Conservation (phyloP, 2,113 vertebrate species). For the Chlamydotis undulata region DNA sequence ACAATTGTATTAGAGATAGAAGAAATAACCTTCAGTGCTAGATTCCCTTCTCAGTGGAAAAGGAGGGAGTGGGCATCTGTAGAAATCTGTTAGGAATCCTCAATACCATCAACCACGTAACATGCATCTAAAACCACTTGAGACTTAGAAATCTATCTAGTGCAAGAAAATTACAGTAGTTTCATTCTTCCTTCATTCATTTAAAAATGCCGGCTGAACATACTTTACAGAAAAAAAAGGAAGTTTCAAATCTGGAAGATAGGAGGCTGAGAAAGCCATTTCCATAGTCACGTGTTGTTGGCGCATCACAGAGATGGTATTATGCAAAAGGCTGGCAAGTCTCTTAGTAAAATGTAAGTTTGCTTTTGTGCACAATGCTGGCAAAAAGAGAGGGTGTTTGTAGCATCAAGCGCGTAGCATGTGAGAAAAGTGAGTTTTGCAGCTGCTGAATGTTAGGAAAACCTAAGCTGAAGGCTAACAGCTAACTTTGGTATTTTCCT, state of each 20-base stretch:
- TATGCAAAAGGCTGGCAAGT: neutral
- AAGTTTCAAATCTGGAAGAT: neutral
- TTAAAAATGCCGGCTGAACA: neutral
- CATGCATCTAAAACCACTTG: neutral
- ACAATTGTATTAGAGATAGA: neutral
- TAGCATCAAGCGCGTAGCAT: neutral
- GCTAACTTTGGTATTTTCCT: neutral
- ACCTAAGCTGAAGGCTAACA: neutral
- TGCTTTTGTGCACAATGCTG: neutral
- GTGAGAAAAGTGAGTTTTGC: neutral
- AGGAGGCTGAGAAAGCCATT: neutral
- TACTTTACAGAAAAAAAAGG: neutral
- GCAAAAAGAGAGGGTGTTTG: neutral
- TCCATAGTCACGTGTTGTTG: neutral
- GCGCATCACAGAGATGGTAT: neutral
- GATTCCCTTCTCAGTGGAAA: conserved; percentile 11
- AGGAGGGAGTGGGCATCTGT: neutral
- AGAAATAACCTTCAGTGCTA: neutral
- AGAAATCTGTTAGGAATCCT: neutral
- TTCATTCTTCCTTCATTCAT: neutral
- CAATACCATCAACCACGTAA: neutral
- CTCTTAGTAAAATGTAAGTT: neutral
- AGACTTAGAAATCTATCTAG: neutral
- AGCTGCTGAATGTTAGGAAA: neutral
- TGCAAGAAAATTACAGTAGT: neutral